Conservation (phyloP, 2,113 vertebrate species). For the Psittacara wagleri region DNA sequence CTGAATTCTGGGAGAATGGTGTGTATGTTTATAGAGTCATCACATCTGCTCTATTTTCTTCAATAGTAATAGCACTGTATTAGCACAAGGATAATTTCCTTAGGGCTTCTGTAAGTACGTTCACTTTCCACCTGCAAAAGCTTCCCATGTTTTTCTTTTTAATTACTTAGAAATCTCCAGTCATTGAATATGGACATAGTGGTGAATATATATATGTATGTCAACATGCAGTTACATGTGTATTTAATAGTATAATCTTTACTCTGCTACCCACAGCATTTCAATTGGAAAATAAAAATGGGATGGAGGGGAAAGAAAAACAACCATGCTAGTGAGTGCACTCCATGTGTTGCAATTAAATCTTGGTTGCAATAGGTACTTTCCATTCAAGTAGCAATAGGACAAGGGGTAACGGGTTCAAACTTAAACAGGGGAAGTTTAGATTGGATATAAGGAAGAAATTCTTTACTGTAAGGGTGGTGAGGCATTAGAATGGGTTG, state of each 20-base stretch:
- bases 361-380: background rate
- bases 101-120: background rate
- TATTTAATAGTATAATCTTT: background rate
- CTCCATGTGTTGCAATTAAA: background rate
- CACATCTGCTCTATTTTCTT: background rate
- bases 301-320: background rate
- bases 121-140: background rate
- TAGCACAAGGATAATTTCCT: background rate
- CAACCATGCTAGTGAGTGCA: background rate
- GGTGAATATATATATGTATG: background rate
- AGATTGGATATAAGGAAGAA: no score
- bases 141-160: background rate
- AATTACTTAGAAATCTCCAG: background rate
- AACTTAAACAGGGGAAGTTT: no score
- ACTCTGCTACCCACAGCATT: background rate
- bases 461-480: no score
- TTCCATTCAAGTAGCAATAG: background rate
- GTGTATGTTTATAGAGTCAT: slow-evolving; percentile 21
- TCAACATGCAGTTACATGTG: background rate
- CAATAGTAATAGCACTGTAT: background rate
- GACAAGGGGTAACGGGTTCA: no score
- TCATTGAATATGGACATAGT: background rate
- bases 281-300: background rate
- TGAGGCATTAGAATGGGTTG: no score
- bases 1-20: slow-evolving; percentile 28